Percentiles rank a stretch among this genome's conserved stretches.
These are phyloP conservation scores for Zosterops lateralis DNA, from an alignment of 2,113 vertebrate species.

Conservation along the genomic window DNA sequence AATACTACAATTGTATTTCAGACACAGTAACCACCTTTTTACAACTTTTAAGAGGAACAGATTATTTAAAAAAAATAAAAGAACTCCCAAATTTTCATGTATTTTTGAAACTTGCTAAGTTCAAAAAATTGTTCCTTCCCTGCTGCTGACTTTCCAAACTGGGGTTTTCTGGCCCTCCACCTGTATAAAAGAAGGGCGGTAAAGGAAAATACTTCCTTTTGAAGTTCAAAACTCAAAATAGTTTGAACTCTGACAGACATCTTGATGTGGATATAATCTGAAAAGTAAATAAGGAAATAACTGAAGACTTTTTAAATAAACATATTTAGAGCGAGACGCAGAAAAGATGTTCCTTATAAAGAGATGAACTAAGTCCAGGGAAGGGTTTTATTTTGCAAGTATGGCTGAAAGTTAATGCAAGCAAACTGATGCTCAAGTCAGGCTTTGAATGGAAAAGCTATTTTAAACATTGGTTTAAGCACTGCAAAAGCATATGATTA, in stretches of 20 bases:
- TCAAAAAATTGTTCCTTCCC: neutral
- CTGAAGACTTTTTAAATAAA: neutral
- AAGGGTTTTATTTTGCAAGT: neutral
- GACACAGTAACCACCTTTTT: neutral
- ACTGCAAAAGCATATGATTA: constrained; percentile 45
- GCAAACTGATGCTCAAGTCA: neutral
- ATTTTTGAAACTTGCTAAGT: neutral
- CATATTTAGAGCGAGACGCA: neutral
- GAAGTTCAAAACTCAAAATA: neutral
- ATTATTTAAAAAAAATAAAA: neutral
- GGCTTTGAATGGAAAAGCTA: neutral
- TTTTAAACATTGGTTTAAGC: constrained; percentile 24
- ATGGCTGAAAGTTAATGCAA: neutral
- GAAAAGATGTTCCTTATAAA: neutral
- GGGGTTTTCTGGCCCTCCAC: rapidly evolving
- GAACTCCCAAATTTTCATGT: neutral
- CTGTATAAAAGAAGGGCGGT: neutral
- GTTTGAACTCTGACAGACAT: neutral
- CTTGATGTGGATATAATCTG: neutral
- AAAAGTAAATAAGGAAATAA: neutral
- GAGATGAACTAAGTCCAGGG: neutral
- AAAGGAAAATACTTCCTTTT: neutral
- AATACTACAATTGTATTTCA: neutral
- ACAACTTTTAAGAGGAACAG: neutral
- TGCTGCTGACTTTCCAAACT: neutral